Evolutionary conservation across 64 coral and sea anemone genomes (phyloP).

Genomic region (Pachyseris speciosa): DNA sequence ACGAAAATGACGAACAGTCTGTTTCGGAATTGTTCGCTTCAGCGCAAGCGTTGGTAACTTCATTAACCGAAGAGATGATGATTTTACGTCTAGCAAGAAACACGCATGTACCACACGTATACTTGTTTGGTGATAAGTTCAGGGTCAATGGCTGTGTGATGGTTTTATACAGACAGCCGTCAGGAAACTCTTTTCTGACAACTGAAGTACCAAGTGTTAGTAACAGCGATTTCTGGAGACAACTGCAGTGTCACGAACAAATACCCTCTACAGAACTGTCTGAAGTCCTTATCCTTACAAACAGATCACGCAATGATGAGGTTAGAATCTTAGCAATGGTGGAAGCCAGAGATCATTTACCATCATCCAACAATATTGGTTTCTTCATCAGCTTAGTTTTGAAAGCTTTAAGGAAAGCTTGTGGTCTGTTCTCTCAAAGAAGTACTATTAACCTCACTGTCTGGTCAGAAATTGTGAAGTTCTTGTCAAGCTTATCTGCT

Average conservation of each 20-base stretch:
- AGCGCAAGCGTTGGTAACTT: not conserved
- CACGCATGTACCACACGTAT: not conserved
- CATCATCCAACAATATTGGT: not conserved
- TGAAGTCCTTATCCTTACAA: not conserved
- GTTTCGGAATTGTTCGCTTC: not conserved
- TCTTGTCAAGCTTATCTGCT: not conserved
- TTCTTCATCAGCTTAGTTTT: not conserved
- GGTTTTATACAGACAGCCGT: slow-evolving; percentile 25
- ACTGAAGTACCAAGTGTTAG: not conserved
- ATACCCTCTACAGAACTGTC: not conserved
- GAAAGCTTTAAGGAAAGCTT: not conserved
- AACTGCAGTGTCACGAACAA: not conserved
- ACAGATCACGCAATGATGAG: not conserved
- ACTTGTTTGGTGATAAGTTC: not conserved
- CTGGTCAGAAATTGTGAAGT: not conserved
- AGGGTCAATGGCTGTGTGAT: not conserved
- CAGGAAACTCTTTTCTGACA: not conserved
- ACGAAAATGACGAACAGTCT: not conserved
- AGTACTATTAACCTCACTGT: not conserved
- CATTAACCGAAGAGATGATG: not conserved
- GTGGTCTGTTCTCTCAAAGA: not conserved
- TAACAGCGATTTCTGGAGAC: not conserved
- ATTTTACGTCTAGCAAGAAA: not conserved
- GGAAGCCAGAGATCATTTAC: not conserved
- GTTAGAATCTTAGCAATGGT: not conserved